Percentiles rank a stretch among this genome's conserved stretches.
These are phyloP conservation scores for Drosophila algonquin DNA, from an alignment of 2,888 invertebrate species.

Conservation along the genomic window DNA sequence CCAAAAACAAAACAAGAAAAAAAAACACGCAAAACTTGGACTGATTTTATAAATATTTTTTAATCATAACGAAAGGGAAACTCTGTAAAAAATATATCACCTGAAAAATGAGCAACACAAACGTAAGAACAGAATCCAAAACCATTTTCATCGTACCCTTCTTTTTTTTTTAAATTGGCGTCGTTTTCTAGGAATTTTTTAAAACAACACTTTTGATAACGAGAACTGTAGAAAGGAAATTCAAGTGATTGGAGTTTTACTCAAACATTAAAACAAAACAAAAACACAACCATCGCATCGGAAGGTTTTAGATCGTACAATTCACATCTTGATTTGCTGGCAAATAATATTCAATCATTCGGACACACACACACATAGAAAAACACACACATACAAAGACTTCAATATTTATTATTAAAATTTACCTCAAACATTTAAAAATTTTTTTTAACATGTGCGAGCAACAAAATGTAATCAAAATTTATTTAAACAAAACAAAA, in stretches of 20 bases:
- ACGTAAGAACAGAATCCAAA: slow-evolving; percentile 36
- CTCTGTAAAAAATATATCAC: slow-evolving; percentile 52
- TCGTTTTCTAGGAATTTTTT: slow-evolving; percentile 46
- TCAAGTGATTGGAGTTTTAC: slow-evolving; percentile 78
- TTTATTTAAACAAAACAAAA: slow-evolving; percentile 43
- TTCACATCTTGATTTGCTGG: slow-evolving; percentile 28
- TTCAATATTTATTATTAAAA: slow-evolving; percentile 70
- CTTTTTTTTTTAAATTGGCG: slow-evolving; percentile 50
- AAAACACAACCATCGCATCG: slow-evolving; percentile 29
- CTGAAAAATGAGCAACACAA: slow-evolving; percentile 37
- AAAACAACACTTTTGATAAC: slow-evolving; percentile 24
- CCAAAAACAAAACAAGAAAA: slow-evolving; percentile 38
- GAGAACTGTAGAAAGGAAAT: slow-evolving; percentile 40
- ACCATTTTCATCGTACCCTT: slow-evolving; percentile 58
- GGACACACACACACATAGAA: slow-evolving; percentile 28
- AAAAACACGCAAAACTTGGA: slow-evolving; percentile 76
- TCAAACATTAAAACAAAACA: slow-evolving; percentile 53
- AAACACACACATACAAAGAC: slow-evolving; percentile 70
- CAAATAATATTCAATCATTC: slow-evolving; percentile 63
- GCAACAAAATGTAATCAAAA: slow-evolving; percentile 62
- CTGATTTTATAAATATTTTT: slow-evolving; percentile 80
- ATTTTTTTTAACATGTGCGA: slow-evolving; percentile 18
- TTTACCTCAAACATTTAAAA: slow-evolving; percentile 37
- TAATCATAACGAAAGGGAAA: slow-evolving; percentile 59
- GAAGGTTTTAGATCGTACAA: neutral